Evolutionary conservation across 2,888 invertebrate species (phyloP).

Genomic region (Caenorhabditis panamensis): DNA sequence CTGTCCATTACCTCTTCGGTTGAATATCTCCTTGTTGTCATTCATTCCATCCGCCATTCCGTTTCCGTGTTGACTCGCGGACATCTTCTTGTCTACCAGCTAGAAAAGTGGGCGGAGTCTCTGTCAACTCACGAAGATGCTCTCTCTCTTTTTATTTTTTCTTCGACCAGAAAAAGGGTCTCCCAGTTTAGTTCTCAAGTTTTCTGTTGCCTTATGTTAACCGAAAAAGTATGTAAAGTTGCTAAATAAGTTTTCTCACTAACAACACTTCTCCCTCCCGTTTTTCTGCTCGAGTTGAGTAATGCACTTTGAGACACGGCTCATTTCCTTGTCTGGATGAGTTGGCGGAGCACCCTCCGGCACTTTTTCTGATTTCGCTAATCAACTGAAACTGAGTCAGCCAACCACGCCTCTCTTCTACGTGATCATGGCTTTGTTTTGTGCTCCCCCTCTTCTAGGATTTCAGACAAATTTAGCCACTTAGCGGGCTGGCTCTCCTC

Average conservation of each 20-base stretch:
- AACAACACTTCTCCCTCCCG: slow-evolving; percentile 20
- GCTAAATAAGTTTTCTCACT: slow-evolving; percentile 53
- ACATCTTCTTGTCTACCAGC: slow-evolving; percentile 9
- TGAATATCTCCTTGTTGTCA: background rate
- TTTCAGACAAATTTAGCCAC: slow-evolving; percentile 50
- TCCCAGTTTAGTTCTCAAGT: background rate
- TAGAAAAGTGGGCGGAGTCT: slow-evolving; percentile 24
- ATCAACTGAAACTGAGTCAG: slow-evolving; percentile 33
- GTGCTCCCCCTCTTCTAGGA: slow-evolving; percentile 3
- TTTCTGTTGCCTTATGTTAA: slow-evolving; percentile 18
- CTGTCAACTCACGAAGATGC: slow-evolving; percentile 9
- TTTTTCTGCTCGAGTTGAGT: slow-evolving; percentile 34
- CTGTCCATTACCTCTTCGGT: background rate
- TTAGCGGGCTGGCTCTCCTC: background rate
- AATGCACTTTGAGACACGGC: slow-evolving; percentile 34
- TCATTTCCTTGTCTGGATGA: slow-evolving; percentile 47
- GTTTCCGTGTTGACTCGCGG: background rate
- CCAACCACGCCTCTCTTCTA: background rate
- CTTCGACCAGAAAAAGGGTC: background rate
- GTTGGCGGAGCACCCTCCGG: slow-evolving; percentile 7
- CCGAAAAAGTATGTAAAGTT: slow-evolving; percentile 9
- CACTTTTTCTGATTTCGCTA: slow-evolving; percentile 28
- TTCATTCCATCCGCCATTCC: background rate
- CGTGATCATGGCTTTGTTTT: background rate
- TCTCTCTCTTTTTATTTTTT: slow-evolving; percentile 21